phyloP scores from a whole-genome alignment of 2,113 vertebrate genomes.

The Amazona guildingii region DNA sequence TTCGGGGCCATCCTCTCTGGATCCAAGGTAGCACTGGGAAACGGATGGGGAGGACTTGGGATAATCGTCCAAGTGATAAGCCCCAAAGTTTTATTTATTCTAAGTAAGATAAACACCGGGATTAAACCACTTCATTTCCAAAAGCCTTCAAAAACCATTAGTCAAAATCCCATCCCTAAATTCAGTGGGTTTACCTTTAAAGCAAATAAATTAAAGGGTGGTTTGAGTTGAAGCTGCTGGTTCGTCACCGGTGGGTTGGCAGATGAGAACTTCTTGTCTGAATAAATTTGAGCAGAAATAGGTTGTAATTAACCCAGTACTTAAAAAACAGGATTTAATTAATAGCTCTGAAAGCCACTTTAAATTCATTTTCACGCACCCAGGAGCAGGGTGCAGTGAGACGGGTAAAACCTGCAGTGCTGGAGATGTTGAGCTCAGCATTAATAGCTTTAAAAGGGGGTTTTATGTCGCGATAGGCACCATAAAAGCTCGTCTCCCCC shows the following conservation, averaged over 20 bases:
- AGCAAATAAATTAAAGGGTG: neutral
- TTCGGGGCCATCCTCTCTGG: conserved; percentile 88
- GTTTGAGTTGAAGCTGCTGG: neutral
- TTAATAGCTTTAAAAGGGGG: neutral
- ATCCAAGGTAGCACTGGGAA: conserved; percentile 78
- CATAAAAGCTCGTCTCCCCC: accelerated
- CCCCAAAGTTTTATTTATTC: neutral
- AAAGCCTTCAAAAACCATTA: accelerated
- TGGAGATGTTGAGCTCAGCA: accelerated
- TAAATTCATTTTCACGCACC: accelerated
- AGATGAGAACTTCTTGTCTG: neutral
- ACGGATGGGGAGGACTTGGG: accelerated
- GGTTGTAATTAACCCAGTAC: accelerated
- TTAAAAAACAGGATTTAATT: neutral
- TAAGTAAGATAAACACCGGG: accelerated
- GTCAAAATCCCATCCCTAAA: neutral
- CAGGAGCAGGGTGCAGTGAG: neutral
- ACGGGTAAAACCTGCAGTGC: accelerated
- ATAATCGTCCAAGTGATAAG: neutral
- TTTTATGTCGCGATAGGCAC: accelerated
- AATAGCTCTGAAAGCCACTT: accelerated
- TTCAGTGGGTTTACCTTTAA: neutral
- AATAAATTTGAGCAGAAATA: neutral
- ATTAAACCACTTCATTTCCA: neutral
- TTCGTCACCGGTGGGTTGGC: neutral